Evolutionary conservation across 1,140 invertebrate species (phyloP).

Genomic region (Dufourea novaeangliae): DNA sequence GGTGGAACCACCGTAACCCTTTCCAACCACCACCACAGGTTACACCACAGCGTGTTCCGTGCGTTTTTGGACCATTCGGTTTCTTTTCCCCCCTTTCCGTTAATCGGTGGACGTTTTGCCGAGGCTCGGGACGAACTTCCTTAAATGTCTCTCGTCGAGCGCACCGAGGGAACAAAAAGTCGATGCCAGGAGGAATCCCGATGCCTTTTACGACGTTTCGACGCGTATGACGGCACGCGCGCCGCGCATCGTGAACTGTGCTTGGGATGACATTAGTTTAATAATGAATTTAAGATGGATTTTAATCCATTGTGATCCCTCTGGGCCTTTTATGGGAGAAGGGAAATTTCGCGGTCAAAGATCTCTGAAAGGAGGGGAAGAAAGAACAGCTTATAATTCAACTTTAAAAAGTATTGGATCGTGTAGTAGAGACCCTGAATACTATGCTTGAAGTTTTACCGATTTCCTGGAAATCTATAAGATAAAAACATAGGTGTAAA

Average conservation of each 20-base stretch:
- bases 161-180: constrained; percentile 44
- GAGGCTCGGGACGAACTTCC: constrained; percentile 43
- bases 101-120: constrained; percentile 42
- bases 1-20: constrained; percentile 58
- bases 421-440: no score
- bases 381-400: no score
- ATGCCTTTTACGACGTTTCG: constrained; percentile 29
- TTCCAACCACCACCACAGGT: constrained; percentile 40
- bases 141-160: constrained; percentile 41
- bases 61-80: constrained; percentile 6
- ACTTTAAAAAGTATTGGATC: no score
- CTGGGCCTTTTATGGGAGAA: no score
- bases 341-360: no score
- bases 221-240: constrained; percentile 20
- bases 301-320: no score
- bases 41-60: constrained; percentile 25
- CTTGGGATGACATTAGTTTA: background rate
- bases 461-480: no score
- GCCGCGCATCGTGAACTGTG: background rate
- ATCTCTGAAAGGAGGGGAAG: no score
- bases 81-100: constrained; percentile 24
- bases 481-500: no score
- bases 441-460: no score
- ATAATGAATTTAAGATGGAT: background rate
- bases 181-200: constrained; percentile 25